Percentiles rank a stretch among this genome's conserved stretches.
Conservation (phyloP, 2,113 vertebrate genomes). For the Athene noctua region DNA sequence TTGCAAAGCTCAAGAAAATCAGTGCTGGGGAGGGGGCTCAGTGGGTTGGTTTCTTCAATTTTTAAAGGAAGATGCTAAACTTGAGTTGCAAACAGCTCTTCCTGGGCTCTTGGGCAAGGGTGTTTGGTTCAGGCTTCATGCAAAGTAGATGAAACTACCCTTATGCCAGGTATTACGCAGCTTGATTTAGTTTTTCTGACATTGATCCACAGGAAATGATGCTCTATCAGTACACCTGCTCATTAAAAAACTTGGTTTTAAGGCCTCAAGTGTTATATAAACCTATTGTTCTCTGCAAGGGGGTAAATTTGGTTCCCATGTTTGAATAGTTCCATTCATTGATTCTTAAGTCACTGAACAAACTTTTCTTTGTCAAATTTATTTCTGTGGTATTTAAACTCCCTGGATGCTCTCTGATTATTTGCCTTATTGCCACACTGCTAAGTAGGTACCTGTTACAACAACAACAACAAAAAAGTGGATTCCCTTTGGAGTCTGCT, state of each 20-base stretch:
- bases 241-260: neutral
- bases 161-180: neutral
- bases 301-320: neutral
- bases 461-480: slow-evolving; percentile 13
- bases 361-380: neutral
- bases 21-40: neutral
- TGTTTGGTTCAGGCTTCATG: neutral
- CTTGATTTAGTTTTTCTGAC: neutral
- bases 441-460: slow-evolving; percentile 30
- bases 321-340: neutral
- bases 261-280: neutral
- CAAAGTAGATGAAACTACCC: neutral
- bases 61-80: neutral
- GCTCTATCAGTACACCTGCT: neutral
- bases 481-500: slow-evolving; percentile 61
- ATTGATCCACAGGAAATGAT: neutral
- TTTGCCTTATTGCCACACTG: neutral
- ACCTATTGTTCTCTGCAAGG: neutral
- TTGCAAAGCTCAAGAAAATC: neutral
- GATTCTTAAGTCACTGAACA: neutral
- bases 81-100: neutral
- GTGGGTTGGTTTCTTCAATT: fast-evolving
- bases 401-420: slow-evolving; percentile 3
- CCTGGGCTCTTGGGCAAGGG: neutral
- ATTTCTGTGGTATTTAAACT: neutral